phyloP scores from a whole-genome alignment of 1,140 invertebrate genomes.

The Alviniconcha marisindica region DNA sequence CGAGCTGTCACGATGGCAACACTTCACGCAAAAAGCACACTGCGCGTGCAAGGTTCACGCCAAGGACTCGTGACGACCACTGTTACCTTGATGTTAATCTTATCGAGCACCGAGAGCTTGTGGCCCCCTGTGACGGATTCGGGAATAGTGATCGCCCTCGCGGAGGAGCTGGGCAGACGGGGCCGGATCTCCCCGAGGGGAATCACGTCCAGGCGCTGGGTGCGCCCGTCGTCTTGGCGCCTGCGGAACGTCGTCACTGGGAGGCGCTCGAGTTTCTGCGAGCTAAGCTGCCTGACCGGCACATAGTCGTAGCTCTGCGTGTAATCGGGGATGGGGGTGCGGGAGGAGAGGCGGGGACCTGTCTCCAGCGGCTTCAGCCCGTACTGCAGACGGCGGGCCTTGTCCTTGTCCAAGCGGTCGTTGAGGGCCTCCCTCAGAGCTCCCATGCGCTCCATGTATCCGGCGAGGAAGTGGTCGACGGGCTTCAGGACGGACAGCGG shows the following conservation, averaged over 20 bases:
- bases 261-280: conserved; percentile 24
- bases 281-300: conserved; percentile 33
- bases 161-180: background rate
- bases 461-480: conserved; percentile 27
- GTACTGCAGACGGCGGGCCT: background rate
- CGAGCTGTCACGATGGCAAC: no score
- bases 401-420: conserved; percentile 21
- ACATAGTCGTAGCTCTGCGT: conserved; percentile 34
- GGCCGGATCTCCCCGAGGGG: conserved; percentile 24
- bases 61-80: background rate
- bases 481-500: background rate
- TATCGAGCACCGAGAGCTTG: conserved; percentile 39
- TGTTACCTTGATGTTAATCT: conserved; percentile 44
- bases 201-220: conserved; percentile 35
- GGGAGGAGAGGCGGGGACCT: background rate
- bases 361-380: conserved; percentile 15
- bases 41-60: conserved; percentile 18
- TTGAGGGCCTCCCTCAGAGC: background rate
- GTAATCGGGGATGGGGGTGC: conserved; percentile 14
- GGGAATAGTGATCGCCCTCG: conserved; percentile 26
- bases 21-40: background rate
- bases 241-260: conserved; percentile 32
- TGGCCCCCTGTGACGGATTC: conserved; percentile 14
- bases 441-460: conserved; percentile 35
- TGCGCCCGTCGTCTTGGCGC: conserved; percentile 24